Evolutionary conservation across 2,888 invertebrate genomes (phyloP), one percentile per base, ranked within the genome.

Genomic region (Mesoligia furuncula): DNA sequence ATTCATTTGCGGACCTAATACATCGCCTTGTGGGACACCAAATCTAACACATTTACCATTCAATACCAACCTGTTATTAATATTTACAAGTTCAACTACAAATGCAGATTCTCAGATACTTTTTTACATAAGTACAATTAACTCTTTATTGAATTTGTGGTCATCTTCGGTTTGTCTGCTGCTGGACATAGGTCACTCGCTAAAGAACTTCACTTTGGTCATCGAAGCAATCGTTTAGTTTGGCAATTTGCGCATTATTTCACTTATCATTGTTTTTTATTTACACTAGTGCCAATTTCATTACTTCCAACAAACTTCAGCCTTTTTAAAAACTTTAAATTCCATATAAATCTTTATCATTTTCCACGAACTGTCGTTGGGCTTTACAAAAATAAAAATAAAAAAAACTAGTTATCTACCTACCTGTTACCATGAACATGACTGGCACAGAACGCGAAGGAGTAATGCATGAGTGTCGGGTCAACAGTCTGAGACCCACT

Each of bases 361-460:
- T 69, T 54, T n/a, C 6, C 15, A 24, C 36, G 48, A 51, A 7
- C 36, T 54, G 51, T 42, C 36, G 31, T 36, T 67, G 51, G 36
- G 51, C 31, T 69, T 70, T 45, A 6, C 8, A 62, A 31, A 69
- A 42, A 57, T 11, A 48, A 15, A 31, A 15, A 31, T 61, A 39
- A 61, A 24, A 13, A 39, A 70, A 31, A 65, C 36, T 73, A 73
- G 45, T 73, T 73, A 72, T n/a, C 73, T 73, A 93, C 97, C 94
- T 97, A 99, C 99, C 99, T 98, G 97, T 99, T 99, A 86, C 99
- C 99, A 94, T 99, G 99, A 17, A 99, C 99, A 95, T 99, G 99
- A 90, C 99, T 99, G 75, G 99, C 99, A 96, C 99, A 99, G 97
- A 99, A 99, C 67, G 99, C 99, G 96, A 99, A 99, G 91, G 99